Conservation (phyloP, 2,113 vertebrate species). For the Anhinga anhinga region DNA sequence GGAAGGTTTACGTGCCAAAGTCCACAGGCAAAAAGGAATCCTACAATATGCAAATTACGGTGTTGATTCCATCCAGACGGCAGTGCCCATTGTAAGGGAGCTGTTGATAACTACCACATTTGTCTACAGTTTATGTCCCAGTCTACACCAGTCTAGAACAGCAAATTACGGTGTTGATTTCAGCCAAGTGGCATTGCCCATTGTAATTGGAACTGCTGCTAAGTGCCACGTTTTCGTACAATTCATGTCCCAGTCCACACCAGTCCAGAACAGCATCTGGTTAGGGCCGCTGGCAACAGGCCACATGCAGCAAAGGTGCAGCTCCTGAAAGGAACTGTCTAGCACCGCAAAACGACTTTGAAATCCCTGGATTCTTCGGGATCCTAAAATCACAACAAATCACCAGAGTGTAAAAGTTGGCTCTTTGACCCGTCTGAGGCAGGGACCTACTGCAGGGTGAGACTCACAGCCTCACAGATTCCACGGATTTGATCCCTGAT, state of each 20-base stretch:
- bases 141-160: neutral
- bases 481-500: neutral
- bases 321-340: neutral
- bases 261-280: neutral
- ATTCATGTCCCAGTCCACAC: neutral
- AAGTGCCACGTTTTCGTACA: neutral
- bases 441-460: neutral
- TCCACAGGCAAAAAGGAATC: neutral
- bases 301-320: fast-evolving
- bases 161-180: neutral
- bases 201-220: neutral
- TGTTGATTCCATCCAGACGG: neutral
- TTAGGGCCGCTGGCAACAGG: neutral
- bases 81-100: neutral
- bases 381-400: neutral
- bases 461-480: neutral
- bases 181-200: neutral
- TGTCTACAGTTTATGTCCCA: neutral
- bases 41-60: conserved; percentile 3
- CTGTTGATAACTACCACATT: neutral
- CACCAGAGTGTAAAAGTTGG: fast-evolving
- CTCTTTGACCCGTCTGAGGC: neutral
- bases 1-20: neutral
- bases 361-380: neutral
- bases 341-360: neutral